These are phyloP conservation scores for Zaprionus ghesquierei DNA, from an alignment of 1,140 invertebrate genomes.

Conservation along the genomic window DNA sequence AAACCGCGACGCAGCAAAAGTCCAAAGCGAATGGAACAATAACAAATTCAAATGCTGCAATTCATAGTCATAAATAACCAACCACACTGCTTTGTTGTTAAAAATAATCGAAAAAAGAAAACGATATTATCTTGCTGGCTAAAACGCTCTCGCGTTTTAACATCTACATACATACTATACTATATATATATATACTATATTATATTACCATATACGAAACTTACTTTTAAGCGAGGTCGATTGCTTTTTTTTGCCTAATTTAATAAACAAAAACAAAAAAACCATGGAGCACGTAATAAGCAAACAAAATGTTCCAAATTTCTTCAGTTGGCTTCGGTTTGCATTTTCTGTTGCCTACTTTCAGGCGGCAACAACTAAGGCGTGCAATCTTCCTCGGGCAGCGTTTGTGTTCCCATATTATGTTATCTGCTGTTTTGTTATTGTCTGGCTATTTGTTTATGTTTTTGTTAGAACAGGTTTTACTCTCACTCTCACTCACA, in stretches of 20 bases:
- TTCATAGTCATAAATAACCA: constrained; percentile 50
- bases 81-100: constrained; percentile 66
- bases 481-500: neutral
- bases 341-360: constrained; percentile 1
- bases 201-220: constrained; percentile 19
- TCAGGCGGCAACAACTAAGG: neutral
- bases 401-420: neutral
- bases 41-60: constrained; percentile 13
- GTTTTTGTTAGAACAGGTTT: neutral
- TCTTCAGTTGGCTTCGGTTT: neutral
- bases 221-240: constrained; percentile 59
- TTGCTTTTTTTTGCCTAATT: constrained; percentile 60
- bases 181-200: constrained; percentile 25
- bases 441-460: neutral
- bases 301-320: neutral
- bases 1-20: neutral
- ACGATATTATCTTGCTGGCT: constrained; percentile 69
- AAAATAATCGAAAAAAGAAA: neutral
- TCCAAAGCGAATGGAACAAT: neutral
- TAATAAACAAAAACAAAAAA: constrained; percentile 34
- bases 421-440: neutral
- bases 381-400: neutral
- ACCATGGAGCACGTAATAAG: constrained; percentile 12
- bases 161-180: constrained; percentile 10
- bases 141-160: constrained; percentile 23